Evolutionary conservation across 2,888 invertebrate genomes (phyloP), one percentile per base, ranked within the genome.

Genomic region (Helleia helle): DNA sequence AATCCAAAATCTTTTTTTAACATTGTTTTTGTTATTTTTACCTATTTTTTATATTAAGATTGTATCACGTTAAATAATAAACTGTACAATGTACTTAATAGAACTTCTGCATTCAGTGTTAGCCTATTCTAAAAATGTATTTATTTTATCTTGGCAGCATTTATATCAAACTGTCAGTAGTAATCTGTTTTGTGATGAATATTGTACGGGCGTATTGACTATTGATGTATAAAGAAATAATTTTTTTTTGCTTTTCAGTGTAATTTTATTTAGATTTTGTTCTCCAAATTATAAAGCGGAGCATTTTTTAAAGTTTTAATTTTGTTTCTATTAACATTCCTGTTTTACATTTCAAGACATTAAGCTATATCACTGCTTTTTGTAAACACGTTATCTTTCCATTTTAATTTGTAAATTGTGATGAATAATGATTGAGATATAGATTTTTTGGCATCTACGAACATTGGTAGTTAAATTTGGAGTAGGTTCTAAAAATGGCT

Each of bases 401-500:
- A 44, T 55, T 54, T 48, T 51, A 49, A 43, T 40, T 49, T 38
- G 30, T 40, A 44, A 36, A 18, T n/a, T 43, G 49, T 48, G 47
- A 44, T 61, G 52, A 60, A 60, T 63, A 62, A 68, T 69, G 59
- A 61, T 71, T 76, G 74, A 17, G 11, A 18, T 34, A 8, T 34
- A 72, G 56, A 74, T 70, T 48, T 50, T 44, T 38, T 14, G 24
- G 25, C 41, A 22, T 34, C 29, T 28, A 31, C 14, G 38, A 40
- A 3, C 41, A 36, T 13, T 42, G 36, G 42, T 44, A 38, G 31
- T 40, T 17, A 49, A 50, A 44, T 42, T 43, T 37, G 43, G 42
- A 18, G 34, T 41, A 25, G 38, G 52, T 41, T 37, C 36, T 36
- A 54, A 68, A 67, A 64, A 91, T 91, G 91, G 90, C 90, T 71